phyloP scores from a whole-genome alignment of 1,140 invertebrate species.

The Brachionus koreanus region DNA sequence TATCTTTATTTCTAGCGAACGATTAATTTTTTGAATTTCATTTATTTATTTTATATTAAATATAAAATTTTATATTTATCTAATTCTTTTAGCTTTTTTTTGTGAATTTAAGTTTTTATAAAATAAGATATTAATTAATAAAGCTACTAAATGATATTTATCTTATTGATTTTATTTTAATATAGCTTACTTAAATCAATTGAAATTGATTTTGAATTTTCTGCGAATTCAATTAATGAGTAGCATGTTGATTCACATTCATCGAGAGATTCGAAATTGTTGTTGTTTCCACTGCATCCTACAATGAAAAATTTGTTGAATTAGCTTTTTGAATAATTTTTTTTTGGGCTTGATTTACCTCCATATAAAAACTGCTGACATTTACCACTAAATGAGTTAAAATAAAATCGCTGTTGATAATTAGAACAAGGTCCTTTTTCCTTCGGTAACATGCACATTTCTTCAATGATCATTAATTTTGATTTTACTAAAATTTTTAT shows the following conservation, averaged over 20 bases:
- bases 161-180: neutral
- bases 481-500: neutral
- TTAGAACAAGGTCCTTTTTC: constrained; percentile 46
- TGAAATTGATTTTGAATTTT: neutral
- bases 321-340: constrained; percentile 61
- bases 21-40: no score
- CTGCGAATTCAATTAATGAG: constrained; percentile 14
- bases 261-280: constrained; percentile 76
- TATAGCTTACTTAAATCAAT: neutral
- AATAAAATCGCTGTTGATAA: constrained; percentile 42
- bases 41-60: neutral
- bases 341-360: constrained; percentile 53
- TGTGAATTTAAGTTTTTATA: no score
- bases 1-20: no score
- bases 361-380: constrained; percentile 58
- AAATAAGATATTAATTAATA: neutral
- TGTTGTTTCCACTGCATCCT: constrained; percentile 81
- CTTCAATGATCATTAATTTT: neutral
- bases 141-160: neutral
- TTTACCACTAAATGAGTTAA: constrained; percentile 20
- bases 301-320: neutral
- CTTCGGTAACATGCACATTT: constrained; percentile 43
- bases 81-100: no score
- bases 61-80: no score
- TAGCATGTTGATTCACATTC: constrained; percentile 75